Evolutionary conservation across 2,113 vertebrate species (phyloP).

Genomic region (Cochlearius cochlearius): DNA sequence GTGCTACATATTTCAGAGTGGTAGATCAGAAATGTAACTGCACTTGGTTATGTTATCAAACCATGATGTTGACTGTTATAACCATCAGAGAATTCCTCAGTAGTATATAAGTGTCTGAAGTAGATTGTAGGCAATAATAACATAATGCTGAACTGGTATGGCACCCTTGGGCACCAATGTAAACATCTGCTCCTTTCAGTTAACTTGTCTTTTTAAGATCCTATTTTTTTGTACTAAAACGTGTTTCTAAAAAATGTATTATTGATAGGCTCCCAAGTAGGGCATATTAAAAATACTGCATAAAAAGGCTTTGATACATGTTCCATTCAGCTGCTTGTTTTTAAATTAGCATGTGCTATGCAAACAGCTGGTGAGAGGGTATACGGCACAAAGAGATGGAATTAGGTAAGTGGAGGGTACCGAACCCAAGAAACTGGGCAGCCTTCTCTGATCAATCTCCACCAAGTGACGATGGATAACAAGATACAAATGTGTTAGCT

Average conservation of each 20-base stretch:
- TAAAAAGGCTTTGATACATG: not conserved
- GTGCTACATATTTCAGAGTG: not conserved
- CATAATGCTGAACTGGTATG: not conserved
- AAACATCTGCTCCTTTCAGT: conserved; percentile 9
- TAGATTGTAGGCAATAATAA: not conserved
- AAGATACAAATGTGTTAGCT: not conserved
- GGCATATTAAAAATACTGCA: not conserved
- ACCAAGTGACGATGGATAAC: not conserved
- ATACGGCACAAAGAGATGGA: not conserved
- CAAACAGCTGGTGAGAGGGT: not conserved
- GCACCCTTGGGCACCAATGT: not conserved
- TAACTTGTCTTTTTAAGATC: not conserved
- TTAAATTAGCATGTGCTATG: not conserved
- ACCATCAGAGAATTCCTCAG: not conserved
- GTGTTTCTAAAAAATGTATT: not conserved
- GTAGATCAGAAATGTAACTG: conserved; percentile 2
- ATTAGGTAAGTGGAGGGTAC: not conserved
- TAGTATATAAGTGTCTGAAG: not conserved
- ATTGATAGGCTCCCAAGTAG: not conserved
- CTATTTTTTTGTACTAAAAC: not conserved
- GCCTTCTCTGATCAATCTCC: not conserved
- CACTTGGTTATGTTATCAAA: conserved; percentile 20
- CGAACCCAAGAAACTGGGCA: not conserved
- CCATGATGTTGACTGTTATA: not conserved
- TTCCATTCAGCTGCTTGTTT: not conserved